These are phyloP conservation scores for Scrobipalpa atriplicella DNA, from an alignment of 2,888 invertebrate species.

Conservation along the genomic window DNA sequence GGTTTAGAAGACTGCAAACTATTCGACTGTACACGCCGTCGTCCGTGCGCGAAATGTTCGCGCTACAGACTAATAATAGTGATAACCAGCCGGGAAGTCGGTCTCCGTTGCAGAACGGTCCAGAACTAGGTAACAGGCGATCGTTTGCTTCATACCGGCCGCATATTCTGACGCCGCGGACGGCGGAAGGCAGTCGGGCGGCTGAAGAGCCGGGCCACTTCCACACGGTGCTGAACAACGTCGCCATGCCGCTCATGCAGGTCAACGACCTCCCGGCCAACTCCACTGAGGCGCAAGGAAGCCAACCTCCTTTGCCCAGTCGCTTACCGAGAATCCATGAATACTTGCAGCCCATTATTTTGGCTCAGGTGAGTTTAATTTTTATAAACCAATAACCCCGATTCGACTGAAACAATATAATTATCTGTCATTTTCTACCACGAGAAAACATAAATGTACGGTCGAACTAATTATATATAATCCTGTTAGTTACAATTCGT, in stretches of 20 bases:
- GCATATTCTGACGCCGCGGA: conserved; percentile 53
- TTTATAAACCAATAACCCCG: too few species aligned
- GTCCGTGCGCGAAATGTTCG: conserved; percentile 67
- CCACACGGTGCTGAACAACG: conserved; percentile 62
- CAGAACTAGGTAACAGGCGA: conserved; percentile 46
- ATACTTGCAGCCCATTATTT: conserved; percentile 74
- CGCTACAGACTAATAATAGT: conserved; percentile 51
- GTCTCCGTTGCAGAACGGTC: conserved; percentile 43
- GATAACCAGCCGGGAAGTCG: conserved; percentile 52
- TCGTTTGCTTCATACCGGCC: conserved; percentile 54
- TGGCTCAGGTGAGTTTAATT: conserved; percentile 67
- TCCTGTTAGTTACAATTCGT: too few species aligned
- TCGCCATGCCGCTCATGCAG: conserved; percentile 81
- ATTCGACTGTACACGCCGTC: conserved; percentile 73
- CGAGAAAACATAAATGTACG: too few species aligned
- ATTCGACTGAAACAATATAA: too few species aligned
- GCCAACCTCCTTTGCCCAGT: conserved; percentile 44
- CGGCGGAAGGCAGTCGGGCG: conserved; percentile 42
- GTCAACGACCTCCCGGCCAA: conserved; percentile 81
- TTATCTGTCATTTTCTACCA: too few species aligned
- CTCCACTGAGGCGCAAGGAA: conserved; percentile 48
- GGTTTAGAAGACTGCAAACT: conserved; percentile 69
- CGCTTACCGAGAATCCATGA: conserved; percentile 71
- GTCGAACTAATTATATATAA: too few species aligned
- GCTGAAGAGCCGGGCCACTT: conserved; percentile 52